Conservation (phyloP, 2,113 vertebrate genomes). For the Pseudorectes ferrugineus region DNA sequence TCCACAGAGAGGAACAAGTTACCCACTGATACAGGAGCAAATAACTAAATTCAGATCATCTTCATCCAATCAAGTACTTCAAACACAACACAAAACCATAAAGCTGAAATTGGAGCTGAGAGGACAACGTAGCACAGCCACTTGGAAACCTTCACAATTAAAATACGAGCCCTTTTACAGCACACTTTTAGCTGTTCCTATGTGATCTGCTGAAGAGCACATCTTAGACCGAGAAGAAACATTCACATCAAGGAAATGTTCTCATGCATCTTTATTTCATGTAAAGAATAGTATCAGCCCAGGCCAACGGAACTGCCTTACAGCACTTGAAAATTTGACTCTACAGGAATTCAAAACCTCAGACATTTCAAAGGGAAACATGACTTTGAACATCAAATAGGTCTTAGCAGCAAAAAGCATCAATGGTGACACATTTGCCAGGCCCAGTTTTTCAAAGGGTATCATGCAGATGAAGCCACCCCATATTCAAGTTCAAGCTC, state of each 20-base stretch:
- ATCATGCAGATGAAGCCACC: neutral
- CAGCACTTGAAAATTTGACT: neutral
- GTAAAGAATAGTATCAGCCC: neutral
- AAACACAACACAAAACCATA: neutral
- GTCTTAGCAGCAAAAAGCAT: neutral
- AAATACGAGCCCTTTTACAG: neutral
- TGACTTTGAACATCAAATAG: constrained; percentile 18
- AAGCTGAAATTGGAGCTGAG: neutral
- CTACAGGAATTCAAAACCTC: neutral
- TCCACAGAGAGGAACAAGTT: neutral
- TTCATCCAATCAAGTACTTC: neutral
- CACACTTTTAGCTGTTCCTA: neutral
- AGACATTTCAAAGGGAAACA: constrained; percentile 10
- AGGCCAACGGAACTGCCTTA: neutral
- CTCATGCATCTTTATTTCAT: constrained; percentile 8
- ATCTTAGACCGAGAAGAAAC: neutral
- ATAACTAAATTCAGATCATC: neutral
- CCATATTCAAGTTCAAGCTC: neutral
- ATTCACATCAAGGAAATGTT: neutral
- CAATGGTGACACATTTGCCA: neutral
- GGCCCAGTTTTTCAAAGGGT: neutral
- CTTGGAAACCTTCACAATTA: neutral
- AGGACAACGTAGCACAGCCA: neutral
- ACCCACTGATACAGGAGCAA: neutral
- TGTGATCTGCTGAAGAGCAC: neutral